Conservation (phyloP, 2,113 vertebrate species). For the Penelope pileata region DNA sequence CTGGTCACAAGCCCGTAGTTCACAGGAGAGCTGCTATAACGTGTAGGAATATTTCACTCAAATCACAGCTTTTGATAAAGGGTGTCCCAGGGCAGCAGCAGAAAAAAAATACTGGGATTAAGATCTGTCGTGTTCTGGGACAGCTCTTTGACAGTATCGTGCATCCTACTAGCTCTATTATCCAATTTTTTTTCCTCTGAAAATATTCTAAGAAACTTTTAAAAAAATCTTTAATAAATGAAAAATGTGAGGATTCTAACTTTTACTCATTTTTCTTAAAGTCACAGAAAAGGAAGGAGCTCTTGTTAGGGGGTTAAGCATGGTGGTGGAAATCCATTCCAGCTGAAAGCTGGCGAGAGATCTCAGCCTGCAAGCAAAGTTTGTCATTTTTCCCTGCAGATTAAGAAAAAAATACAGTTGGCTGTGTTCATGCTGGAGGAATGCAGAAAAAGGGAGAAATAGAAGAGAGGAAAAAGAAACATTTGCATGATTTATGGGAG, state of each 20-base stretch:
- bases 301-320: neutral
- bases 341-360: neutral
- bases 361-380: slow-evolving; percentile 24
- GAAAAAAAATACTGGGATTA: neutral
- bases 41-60: neutral
- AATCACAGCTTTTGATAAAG: neutral
- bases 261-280: neutral
- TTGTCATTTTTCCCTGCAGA: slow-evolving; percentile 18
- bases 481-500: slow-evolving; percentile 15
- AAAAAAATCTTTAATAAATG: neutral
- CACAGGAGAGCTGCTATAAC: neutral
- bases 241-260: neutral
- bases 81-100: neutral
- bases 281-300: neutral
- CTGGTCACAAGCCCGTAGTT: neutral
- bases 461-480: neutral
- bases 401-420: slow-evolving; percentile 11
- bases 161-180: neutral
- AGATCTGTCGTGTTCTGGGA: neutral
- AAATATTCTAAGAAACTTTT: neutral
- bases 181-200: neutral
- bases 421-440: slow-evolving; percentile 7
- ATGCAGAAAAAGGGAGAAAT: neutral
- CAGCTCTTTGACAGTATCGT: neutral
- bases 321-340: slow-evolving; percentile 26